Conservation (phyloP, 2,888 invertebrate genomes). For the Microctonus aethiopoides region DNA sequence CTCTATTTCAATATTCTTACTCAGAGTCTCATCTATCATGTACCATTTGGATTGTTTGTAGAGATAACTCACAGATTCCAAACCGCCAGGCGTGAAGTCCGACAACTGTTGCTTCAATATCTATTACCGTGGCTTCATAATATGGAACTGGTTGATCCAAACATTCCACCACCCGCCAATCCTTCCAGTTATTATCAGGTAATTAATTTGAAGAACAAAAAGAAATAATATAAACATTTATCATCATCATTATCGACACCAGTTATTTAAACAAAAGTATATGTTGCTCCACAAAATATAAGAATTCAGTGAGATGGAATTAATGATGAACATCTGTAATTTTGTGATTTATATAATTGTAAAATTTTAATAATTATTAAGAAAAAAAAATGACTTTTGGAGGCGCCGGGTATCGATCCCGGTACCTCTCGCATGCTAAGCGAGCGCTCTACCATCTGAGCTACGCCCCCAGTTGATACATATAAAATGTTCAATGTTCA, state of each 20-base stretch:
- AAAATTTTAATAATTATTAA: background rate
- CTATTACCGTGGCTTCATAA: conserved; percentile 97
- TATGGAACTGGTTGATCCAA: conserved; percentile 97
- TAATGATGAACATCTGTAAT: background rate
- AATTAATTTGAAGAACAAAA: conserved; percentile 40
- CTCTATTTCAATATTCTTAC: conserved; percentile 8
- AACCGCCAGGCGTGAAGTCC: conserved; percentile 92
- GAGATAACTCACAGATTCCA: conserved; percentile 98
- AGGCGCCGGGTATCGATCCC: conserved; percentile 49
- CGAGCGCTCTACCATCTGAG: conserved; percentile 66
- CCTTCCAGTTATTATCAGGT: conserved; percentile 88
- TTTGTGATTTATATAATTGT: background rate
- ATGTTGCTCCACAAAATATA: background rate
- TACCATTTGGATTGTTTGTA: conserved; percentile 62
- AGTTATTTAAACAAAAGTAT: too few relatives aligned
- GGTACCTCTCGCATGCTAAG: conserved; percentile 65
- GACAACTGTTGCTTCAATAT: conserved; percentile 91
- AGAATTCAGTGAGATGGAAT: background rate
- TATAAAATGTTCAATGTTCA: background rate
- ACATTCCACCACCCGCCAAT: conserved; percentile 88
- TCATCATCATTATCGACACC: too few relatives aligned
- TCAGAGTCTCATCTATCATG: background rate
- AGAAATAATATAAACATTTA: too few relatives aligned
- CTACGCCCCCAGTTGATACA: conserved; percentile 56
- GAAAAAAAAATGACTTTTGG: conserved; percentile 43